A percentile compares a stretch with the other conserved stretches of the same genome.
These are phyloP conservation scores for Limnephilus auricula DNA, from an alignment of 2,888 invertebrate species.

Conservation along the genomic window DNA sequence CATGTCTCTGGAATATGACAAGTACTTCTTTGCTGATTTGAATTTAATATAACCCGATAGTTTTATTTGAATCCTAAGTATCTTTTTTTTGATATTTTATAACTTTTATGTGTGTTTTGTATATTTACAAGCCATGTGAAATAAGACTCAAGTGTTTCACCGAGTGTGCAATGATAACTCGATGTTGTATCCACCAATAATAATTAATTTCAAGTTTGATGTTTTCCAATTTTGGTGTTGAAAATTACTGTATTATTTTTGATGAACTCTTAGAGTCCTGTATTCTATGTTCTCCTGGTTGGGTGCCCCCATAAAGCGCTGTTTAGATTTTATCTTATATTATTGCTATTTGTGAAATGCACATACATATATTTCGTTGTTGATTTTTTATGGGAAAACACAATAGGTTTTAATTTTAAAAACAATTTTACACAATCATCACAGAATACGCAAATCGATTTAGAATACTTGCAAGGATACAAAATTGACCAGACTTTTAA, in stretches of 20 bases:
- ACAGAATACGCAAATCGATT: neutral
- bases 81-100: conserved; percentile 4
- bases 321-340: conserved; percentile 36
- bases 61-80: conserved; percentile 6
- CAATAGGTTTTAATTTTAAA: neutral
- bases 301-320: neutral
- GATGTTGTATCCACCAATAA: conserved; percentile 59
- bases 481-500: neutral
- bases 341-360: conserved; percentile 45
- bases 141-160: conserved; percentile 52
- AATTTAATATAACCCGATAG: neutral
- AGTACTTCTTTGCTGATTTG: conserved; percentile 15
- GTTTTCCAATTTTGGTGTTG: conserved; percentile 50
- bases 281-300: conserved; percentile 16
- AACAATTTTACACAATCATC: neutral
- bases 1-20: conserved; percentile 46
- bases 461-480: neutral
- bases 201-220: conserved; percentile 51
- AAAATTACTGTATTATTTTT: conserved; percentile 38
- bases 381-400: neutral
- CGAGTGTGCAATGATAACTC: conserved; percentile 51
- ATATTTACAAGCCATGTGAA: conserved; percentile 48
- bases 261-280: conserved; percentile 46
- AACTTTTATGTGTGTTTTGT: conserved; percentile 19
- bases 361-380: conserved; percentile 19